Base-by-base conservation (phyloP, 2,797 vertebrate genomes). In the Alcedo atthis region DNA sequence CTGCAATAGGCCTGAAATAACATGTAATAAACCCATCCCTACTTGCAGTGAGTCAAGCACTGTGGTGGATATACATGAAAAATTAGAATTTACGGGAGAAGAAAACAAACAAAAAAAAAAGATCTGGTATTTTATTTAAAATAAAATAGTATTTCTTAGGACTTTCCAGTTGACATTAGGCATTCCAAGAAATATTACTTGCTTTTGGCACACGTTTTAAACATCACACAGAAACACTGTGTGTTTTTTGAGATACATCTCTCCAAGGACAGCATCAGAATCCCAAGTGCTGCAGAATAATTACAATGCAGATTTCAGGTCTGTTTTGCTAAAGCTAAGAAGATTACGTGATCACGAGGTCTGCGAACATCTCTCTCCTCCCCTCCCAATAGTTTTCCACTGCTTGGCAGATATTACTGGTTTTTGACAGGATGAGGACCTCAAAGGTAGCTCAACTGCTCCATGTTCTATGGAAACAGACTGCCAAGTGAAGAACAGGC, bases 291-390 rank as follows among this genome's bases (percentile, higher is more conserved):
- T 71, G 61, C 58, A 89, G 68, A 87, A 71, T 92, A 90, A 94
- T 90, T 94, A 85, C 94, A 95, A 92, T 64, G 64, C 81, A 95
- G 92, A 90, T 87, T 95, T 95, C 90, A 74, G 81, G 79, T 90
- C 93, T 89, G 84, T 89, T 87, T 78, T 92, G 86, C 90, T 89
- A 75, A 80, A 93, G 76, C 69, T 95, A 96, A 96, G 95, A 83
- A 90, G 94, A 86, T 96, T 96, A 96, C n/a, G 24, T 4, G 58
- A 75, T 94, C 93, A 96, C 5, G 2, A 87, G 92, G 87, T 75
- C 89, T 55, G 30, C 0, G 0, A 95, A 77, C 76, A 90, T 94
- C 75, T 87, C 75, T 48, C 64, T 91, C 68, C 80, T 87, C 46
- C 57, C 45, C 64, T 89, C 81, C 37, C 84, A 85, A 64, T 15